Conservation (phyloP, 2,888 invertebrate genomes). For the Apotomis capreana region DNA sequence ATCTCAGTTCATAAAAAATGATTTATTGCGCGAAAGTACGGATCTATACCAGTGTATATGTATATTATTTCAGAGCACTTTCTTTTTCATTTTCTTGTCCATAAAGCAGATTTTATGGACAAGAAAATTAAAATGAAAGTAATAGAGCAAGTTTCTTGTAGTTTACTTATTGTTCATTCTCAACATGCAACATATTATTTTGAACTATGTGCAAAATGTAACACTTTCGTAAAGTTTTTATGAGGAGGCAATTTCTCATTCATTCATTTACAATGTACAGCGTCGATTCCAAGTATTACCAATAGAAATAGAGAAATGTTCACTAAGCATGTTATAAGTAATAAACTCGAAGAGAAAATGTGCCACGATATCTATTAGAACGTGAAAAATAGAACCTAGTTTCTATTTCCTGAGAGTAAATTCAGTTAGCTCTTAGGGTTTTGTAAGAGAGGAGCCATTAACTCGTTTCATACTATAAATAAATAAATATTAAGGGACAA, state of each 20-base stretch:
- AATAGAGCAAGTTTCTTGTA: not conserved
- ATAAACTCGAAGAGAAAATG: not conserved
- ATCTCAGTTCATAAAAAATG: constrained; percentile 1
- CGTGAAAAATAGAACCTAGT: too few species aligned
- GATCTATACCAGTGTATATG: too few species aligned
- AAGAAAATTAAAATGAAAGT: too few species aligned
- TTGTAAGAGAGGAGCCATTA: too few species aligned
- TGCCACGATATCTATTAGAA: too few species aligned
- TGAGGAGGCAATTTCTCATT: constrained; percentile 5
- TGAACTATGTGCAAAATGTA: constrained; percentile 18
- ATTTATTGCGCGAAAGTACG: not conserved
- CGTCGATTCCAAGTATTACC: not conserved
- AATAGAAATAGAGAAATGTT: constrained; percentile 8
- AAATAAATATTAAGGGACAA: too few species aligned
- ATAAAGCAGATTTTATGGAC: not conserved
- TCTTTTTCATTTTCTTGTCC: not conserved
- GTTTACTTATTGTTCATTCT: not conserved
- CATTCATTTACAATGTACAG: not conserved
- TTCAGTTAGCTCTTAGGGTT: too few species aligned
- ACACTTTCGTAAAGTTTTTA: constrained; percentile 10
- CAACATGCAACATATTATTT: constrained; percentile 8
- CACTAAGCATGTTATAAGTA: not conserved
- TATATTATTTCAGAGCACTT: too few species aligned
- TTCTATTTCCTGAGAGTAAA: too few species aligned
- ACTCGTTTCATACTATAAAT: too few species aligned